Evolutionary conservation across 2,888 invertebrate genomes (phyloP), one percentile per base, ranked within the genome.

Genomic region (Prosapia bicincta): DNA sequence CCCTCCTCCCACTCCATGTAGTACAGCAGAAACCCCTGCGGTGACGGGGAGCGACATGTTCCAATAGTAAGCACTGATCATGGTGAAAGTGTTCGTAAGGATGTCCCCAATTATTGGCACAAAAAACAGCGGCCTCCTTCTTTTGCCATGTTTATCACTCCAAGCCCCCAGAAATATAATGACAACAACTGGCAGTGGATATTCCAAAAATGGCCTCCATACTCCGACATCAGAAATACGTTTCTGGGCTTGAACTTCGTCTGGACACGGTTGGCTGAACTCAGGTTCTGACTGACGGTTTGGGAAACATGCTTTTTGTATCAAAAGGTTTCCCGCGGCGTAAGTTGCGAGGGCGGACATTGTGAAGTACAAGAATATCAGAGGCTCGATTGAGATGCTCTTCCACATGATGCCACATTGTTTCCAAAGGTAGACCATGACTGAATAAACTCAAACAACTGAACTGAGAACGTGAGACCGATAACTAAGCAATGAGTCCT

Each of bases 91-190:
- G 72, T 73, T 69, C 20, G 72, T 72, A 28, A 77, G 2, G 5
- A 78, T 72, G 23, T 77, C 72, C 7, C 79, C 80, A 32, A 74
- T 13, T 26, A 80, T 26, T 28, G 80, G 80, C 23, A 79, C 65
- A 43, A 78, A 72, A 68, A 80, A 66, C 67, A 80, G 66, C 32
- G 80, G 80, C 25, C 77, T 75, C n/a, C 80, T 72, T 23, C 80
- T 76, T 38, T 76, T 76, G 6, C 80, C 80, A 71, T 78, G 78
- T 20, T 69, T 73, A 68, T 80, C 80, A 71, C 79, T 80, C 80
- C 80, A 80, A 9, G 79, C 74, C 1, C 78, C 78, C n/a, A 77
- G 78, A 66, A 78, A 78, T 54, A 79, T 32, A 26, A 79, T 71
- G 30, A 80, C 72, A 54, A 77, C 30, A 24, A 78, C 68, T 9